Evolutionary conservation across 2,113 vertebrate species (phyloP).

Genomic region (Pollachius pollachius): DNA sequence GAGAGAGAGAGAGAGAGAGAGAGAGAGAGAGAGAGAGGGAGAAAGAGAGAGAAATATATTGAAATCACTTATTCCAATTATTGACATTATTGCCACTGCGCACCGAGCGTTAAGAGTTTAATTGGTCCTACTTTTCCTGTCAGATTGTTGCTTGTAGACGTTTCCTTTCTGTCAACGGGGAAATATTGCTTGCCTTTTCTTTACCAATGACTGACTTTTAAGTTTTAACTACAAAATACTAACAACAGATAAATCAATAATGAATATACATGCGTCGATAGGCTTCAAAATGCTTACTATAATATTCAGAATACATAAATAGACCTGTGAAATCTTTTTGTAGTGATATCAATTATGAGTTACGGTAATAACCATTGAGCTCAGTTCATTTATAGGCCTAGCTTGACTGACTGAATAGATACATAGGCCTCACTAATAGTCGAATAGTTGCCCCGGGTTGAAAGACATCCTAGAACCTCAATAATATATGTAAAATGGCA

Average conservation of each 20-base stretch:
- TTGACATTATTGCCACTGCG: conserved; percentile 8
- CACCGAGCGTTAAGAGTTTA: conserved; percentile 17
- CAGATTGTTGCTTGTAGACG: conserved; percentile 37
- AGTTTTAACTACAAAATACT: neutral
- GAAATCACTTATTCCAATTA: neutral
- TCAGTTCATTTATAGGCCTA: neutral
- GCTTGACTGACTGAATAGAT: neutral
- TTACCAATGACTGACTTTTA: too few relatives aligned
- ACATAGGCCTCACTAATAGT: neutral
- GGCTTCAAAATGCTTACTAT: too few relatives aligned
- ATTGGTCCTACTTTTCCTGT: conserved; percentile 33
- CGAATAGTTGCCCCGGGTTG: too few relatives aligned
- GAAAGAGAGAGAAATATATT: conserved; percentile 75
- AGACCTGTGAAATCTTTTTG: too few relatives aligned
- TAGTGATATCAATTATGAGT: too few relatives aligned
- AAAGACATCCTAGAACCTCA: too few relatives aligned
- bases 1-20: neutral
- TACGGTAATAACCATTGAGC: too few relatives aligned
- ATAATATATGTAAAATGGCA: too few relatives aligned
- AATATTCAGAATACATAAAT: too few relatives aligned
- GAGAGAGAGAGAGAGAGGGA: conserved; percentile 55
- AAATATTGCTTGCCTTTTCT: neutral
- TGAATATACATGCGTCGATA: neutral
- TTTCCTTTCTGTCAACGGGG: conserved; percentile 32
- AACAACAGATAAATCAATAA: neutral